These are phyloP conservation scores for Aporophyla lueneburgensis DNA, from an alignment of 2,888 invertebrate genomes.

Conservation along the genomic window DNA sequence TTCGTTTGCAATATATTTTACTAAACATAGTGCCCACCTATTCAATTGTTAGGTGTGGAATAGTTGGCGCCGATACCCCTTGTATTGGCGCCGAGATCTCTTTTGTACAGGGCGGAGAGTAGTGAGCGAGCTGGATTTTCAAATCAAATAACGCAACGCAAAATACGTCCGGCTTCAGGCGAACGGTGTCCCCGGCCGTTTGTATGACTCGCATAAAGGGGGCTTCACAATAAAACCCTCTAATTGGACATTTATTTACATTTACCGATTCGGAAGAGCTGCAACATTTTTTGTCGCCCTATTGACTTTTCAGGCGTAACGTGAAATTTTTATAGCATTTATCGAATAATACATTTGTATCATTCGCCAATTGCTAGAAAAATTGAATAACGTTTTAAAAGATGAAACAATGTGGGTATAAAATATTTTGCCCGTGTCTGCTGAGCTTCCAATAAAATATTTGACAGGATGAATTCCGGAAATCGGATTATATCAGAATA, in stretches of 20 bases:
- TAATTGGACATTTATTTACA: conserved; percentile 24
- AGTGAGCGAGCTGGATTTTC: conserved; percentile 16
- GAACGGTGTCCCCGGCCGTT: neutral
- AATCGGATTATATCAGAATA: conserved; percentile 16
- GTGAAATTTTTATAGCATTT: no score
- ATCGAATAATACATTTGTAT: neutral
- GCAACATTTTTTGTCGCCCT: neutral
- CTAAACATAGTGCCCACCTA: conserved; percentile 4
- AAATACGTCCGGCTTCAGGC: conserved; percentile 2
- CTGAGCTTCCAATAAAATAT: conserved; percentile 20
- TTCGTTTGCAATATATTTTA: neutral
- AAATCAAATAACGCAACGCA: conserved; percentile 36
- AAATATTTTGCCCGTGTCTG: neutral
- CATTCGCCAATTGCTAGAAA: neutral
- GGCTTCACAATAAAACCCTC: conserved; percentile 20
- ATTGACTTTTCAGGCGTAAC: neutral
- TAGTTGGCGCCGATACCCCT: neutral
- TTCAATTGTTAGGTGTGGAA: neutral
- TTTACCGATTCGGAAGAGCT: neutral
- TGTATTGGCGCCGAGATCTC: neutral
- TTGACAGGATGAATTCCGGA: neutral
- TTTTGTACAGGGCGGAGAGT: neutral
- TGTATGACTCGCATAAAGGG: conserved; percentile 13
- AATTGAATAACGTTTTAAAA: neutral
- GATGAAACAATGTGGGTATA: neutral